Percentiles rank a stretch among this genome's conserved stretches.
These are phyloP conservation scores for Melanotus villosus DNA, from an alignment of 2,888 invertebrate species.

Conservation along the genomic window DNA sequence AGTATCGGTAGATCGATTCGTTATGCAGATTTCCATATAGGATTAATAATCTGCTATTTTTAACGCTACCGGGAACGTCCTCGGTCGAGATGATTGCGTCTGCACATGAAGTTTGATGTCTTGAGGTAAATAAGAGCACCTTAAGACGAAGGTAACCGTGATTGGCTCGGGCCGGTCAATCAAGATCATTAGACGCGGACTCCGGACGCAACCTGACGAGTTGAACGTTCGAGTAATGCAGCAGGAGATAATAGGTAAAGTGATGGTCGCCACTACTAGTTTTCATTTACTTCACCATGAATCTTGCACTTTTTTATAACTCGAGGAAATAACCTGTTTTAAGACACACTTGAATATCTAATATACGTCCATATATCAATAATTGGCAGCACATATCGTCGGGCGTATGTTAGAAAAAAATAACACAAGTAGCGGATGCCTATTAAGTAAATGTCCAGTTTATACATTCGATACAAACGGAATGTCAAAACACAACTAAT, in stretches of 20 bases:
- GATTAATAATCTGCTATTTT: conserved; percentile 40
- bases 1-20: conserved; percentile 37
- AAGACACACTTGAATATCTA: not conserved
- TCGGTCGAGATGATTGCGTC: conserved; percentile 37
- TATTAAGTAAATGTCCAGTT: not conserved
- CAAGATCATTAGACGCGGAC: conserved; percentile 47
- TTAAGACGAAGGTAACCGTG: conserved; percentile 40
- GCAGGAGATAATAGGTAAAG: conserved; percentile 41
- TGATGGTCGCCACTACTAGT: conserved; percentile 25
- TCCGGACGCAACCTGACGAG: conserved; percentile 44
- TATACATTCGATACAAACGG: conserved; percentile 12
- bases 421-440: not conserved
- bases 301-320: conserved; percentile 2
- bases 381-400: not conserved
- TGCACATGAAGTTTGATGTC: conserved; percentile 43
- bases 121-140: conserved; percentile 44
- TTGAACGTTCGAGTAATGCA: conserved; percentile 46
- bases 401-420: not conserved
- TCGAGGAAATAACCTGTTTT: conserved; percentile 9
- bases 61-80: conserved; percentile 35
- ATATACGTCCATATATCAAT: not conserved
- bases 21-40: conserved; percentile 39
- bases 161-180: conserved; percentile 47
- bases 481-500: conserved; percentile 19
- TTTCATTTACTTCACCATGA: conserved; percentile 26